Evolutionary conservation across 2,113 vertebrate genomes (phyloP), one percentile per base, ranked within the genome.

Genomic region (Ameiurus melas): DNA sequence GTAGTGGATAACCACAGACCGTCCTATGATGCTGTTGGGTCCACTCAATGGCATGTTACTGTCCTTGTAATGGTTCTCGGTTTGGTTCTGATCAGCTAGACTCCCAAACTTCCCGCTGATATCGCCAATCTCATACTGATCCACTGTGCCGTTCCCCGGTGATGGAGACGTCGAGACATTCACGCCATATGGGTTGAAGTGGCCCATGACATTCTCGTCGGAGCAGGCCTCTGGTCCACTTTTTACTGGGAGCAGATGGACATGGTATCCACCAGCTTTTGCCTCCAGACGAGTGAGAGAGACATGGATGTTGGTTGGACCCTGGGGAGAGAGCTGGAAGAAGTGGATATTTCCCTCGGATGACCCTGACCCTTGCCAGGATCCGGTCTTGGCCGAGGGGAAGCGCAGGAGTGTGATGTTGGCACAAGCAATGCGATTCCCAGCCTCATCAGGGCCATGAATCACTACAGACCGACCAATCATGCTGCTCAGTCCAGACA

Each of bases 121-220:
- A 86, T 96, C 96, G 4, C 96, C 96, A 36, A 95, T 79, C 87
- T 96, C 95, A 88, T 96, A 97, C 83, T 97, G 93, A 88, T 97
- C 96, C 36, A 93, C 92, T 2, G 95, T 95, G 39, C 96, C 96
- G 2, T 12, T 80, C 43, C 93, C 94, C 19, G 95, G 93, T 10
- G 58, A 0, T 0, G 96, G 96, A 62, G 93, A 95, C 1, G 53
- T 6, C 9, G 95, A 89, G 51, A 20, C 0, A 13, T 96, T 94
- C 25, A 93, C 89, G 2, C 27, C 25, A 53, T 96, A 87, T 0
- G 96, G 96, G 92, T 97, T 96, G 86, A 93, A 96, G 92, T 95
- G 95, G 6, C 95, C 96, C 83, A 90, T 89, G 66, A 96, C 91
- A 77, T 94, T 93, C 53, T 82, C 79, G 6, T 91, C 16, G 9